phyloP scores from a whole-genome alignment of 2,888 invertebrate genomes.

The Pandemis cinnamomeana region DNA sequence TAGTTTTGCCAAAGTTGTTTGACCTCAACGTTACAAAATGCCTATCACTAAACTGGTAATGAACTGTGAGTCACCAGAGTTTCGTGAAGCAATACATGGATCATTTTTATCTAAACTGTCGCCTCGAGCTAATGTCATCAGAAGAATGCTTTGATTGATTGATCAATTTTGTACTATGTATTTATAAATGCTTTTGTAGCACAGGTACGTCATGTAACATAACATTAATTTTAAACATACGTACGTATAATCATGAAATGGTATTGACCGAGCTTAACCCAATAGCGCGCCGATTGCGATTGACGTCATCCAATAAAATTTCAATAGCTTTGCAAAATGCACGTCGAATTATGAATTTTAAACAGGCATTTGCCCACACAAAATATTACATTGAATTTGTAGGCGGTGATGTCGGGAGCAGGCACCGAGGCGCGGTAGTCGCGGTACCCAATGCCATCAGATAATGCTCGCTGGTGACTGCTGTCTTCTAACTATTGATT shows the following conservation, averaged over 20 bases:
- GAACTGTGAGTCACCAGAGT: slow-evolving; percentile 12
- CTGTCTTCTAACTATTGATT: slow-evolving; percentile 67
- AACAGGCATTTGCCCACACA: slow-evolving; percentile 49
- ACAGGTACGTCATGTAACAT: neutral
- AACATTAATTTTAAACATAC: neutral
- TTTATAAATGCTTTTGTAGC: neutral
- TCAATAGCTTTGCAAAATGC: slow-evolving; percentile 32
- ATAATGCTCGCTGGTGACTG: slow-evolving; percentile 60
- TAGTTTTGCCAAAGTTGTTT: slow-evolving; percentile 49
- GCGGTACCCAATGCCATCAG: slow-evolving; percentile 69
- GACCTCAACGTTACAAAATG: slow-evolving; percentile 19
- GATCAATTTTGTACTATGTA: slow-evolving; percentile 9
- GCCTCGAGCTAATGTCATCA: slow-evolving; percentile 29
- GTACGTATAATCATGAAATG: neutral
- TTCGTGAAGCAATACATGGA: slow-evolving; percentile 13
- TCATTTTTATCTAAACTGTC: slow-evolving; percentile 24
- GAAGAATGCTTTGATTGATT: slow-evolving; percentile 29
- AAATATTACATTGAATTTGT: slow-evolving; percentile 59
- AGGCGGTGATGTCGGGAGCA: slow-evolving; percentile 69
- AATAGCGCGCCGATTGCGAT: slow-evolving; percentile 16
- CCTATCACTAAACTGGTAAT: slow-evolving; percentile 10
- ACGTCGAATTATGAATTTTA: slow-evolving; percentile 35
- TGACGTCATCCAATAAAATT: slow-evolving; percentile 32
- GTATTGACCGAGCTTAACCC: neutral
- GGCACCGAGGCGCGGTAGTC: slow-evolving; percentile 67